Evolutionary conservation across 1,140 invertebrate genomes (phyloP).

Genomic region (Apocrypta bakeri): DNA sequence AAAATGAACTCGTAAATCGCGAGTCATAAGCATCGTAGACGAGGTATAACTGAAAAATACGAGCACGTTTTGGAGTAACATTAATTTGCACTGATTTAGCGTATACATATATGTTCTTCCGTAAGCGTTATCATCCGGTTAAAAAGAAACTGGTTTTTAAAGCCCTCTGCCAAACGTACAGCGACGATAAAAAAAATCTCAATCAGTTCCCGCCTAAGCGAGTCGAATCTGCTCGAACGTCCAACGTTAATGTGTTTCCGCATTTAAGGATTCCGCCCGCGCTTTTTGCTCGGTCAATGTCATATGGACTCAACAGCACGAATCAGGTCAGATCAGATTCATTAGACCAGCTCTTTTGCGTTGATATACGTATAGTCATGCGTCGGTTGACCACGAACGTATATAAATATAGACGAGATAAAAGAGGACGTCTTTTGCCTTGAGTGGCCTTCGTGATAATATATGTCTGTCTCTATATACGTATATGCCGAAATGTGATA

Average conservation of each 20-base stretch:
- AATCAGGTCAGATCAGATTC: conserved; percentile 21
- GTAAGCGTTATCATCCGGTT: background rate
- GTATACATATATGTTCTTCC: background rate
- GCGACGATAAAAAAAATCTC: background rate
- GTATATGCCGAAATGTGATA: background rate
- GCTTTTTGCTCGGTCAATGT: conserved; percentile 9
- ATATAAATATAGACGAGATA: background rate
- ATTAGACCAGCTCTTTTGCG: background rate
- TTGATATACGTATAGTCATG: background rate
- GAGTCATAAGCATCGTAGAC: background rate
- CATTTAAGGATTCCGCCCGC: conserved; percentile 6
- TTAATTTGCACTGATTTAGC: background rate
- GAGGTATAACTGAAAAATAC: background rate
- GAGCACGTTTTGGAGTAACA: background rate
- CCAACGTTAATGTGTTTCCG: conserved; percentile 12
- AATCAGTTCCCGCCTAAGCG: no score
- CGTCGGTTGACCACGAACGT: background rate
- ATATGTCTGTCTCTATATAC: background rate
- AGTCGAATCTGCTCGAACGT: background rate
- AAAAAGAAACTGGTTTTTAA: background rate
- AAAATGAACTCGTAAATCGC: background rate
- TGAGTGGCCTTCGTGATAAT: background rate
- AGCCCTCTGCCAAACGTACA: background rate
- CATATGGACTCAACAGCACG: background rate
- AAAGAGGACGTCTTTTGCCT: conserved; percentile 1